These are phyloP conservation scores for Amphilophus citrinellus DNA, from an alignment of 2,113 vertebrate genomes.

Conservation along the genomic window DNA sequence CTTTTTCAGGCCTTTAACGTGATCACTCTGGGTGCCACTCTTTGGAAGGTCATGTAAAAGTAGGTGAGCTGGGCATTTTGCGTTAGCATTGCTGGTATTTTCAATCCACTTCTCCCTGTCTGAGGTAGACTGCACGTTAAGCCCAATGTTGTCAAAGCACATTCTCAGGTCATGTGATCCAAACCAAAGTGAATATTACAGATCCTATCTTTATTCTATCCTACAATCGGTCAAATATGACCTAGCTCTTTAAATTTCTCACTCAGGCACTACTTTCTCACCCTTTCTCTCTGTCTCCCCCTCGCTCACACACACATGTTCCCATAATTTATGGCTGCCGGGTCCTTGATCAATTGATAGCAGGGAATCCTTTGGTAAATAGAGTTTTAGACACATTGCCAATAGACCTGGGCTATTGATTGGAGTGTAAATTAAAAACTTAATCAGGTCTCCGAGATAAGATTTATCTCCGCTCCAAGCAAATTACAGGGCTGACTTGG, in stretches of 20 bases:
- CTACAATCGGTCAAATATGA: slow-evolving; percentile 55
- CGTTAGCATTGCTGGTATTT: slow-evolving; percentile 34
- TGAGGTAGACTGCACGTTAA: slow-evolving; percentile 4
- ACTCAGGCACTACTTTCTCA: slow-evolving; percentile 39
- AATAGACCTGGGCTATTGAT: slow-evolving; percentile 99
- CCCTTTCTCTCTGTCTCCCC: slow-evolving; percentile 10
- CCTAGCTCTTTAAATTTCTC: slow-evolving; percentile 38
- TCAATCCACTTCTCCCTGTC: slow-evolving; percentile 24
- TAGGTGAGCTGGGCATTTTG: slow-evolving; percentile 5
- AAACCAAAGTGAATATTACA: slow-evolving; percentile 45
- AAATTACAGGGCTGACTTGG: slow-evolving; percentile 81
- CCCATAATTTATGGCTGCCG: slow-evolving; percentile 93
- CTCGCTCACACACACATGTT: slow-evolving; percentile 57
- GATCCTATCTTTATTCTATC: slow-evolving; percentile 55
- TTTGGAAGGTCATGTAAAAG: slow-evolving; percentile 31
- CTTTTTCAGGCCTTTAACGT: slow-evolving; percentile 53
- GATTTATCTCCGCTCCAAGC: slow-evolving; percentile 85
- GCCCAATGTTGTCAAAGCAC: slow-evolving; percentile 9
- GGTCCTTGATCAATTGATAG: slow-evolving; percentile 99
- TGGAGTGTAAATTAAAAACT: slow-evolving; percentile 99
- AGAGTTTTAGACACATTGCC: slow-evolving; percentile 99
- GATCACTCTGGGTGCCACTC: slow-evolving; percentile 41
- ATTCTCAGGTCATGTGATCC: slow-evolving; percentile 26
- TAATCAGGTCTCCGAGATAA: slow-evolving; percentile 95
- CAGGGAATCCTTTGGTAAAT: slow-evolving; percentile 98